Base-by-base conservation (phyloP, 2,113 vertebrate species). In the Hipposideros armiger region DNA sequence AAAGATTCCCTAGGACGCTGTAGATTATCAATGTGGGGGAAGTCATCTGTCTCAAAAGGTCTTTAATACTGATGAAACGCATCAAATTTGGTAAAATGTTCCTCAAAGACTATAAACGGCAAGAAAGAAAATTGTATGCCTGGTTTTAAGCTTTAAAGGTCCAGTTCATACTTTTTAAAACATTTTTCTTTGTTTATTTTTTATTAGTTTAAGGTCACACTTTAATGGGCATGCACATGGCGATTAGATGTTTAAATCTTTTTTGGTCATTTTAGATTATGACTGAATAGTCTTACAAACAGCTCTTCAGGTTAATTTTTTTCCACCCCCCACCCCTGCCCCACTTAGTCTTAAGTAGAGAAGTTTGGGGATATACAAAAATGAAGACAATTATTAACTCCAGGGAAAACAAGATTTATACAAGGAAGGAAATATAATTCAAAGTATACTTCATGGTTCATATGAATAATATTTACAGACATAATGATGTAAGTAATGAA, bases 211-310 rank as follows among this genome's bases (percentile, higher is more conserved):
- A 9, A 50, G 47, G 47, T 50, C 47, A 50, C 13, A 50, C 47
- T 50, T 80, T 80, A 80, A 87, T 2, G 7, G n/a, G 26, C 73
- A 78, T 70, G 32, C 24, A 73, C 62, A 30, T 54, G n/a, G 26
- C 64, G 26, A 87, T 70, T 22, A 81, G 66, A 94, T 45, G 22
- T 78, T 93, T 70, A 84, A 45, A 89, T 36, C 45, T 91, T 85
- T 80, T 95, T 77, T 45, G 76, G 70, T 84, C 45, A 52, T 24
- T 92, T 89, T 84, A 62, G 70, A 70, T 83, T 66, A 60, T 76
- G 60, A 83, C 10, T 83, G 11, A 66, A 32, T 42, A 83, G 45
- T 62, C 6, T 83, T 70, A 93, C 9, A 82, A 84, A 84, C 2
- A 84, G 45, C 28, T 77, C n/a, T 84, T 78, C 32, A 62, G 52